Evolutionary conservation across 1,140 invertebrate species (phyloP).

Genomic region (Panagrolaimus sp.): DNA sequence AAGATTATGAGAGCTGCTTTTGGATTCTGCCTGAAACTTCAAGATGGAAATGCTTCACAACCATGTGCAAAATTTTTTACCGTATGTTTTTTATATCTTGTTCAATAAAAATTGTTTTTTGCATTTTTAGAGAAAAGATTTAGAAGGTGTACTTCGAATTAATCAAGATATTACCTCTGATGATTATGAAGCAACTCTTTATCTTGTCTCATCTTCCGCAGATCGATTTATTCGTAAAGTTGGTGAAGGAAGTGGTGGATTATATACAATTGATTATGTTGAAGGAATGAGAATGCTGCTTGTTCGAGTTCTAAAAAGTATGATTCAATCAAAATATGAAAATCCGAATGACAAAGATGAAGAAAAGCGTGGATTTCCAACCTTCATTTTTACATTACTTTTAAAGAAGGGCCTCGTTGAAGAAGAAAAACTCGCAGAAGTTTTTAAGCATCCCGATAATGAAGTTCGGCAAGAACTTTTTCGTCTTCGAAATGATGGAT

Average conservation of each 20-base stretch:
- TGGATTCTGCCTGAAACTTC: conserved; percentile 3
- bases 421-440: neutral
- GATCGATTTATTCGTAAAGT: conserved; percentile 1
- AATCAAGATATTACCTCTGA: neutral
- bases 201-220: neutral
- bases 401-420: conserved; percentile 5
- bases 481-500: conserved; percentile 7
- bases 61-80: neutral
- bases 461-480: conserved; percentile 2
- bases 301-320: neutral
- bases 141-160: neutral
- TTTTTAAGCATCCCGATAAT: conserved; percentile 1
- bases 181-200: conserved; percentile 1
- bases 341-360: neutral
- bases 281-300: neutral
- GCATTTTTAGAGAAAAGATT: conserved; percentile 11
- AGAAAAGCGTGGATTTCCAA: neutral
- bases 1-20: conserved; percentile 13
- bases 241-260: neutral
- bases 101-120: neutral
- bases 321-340: conserved; percentile 13
- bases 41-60: neutral
- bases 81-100: neutral
- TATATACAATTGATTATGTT: conserved; percentile 11
- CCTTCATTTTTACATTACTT: neutral